These are phyloP conservation scores for Noctua pronuba DNA, from an alignment of 2,888 invertebrate species.

Conservation along the genomic window DNA sequence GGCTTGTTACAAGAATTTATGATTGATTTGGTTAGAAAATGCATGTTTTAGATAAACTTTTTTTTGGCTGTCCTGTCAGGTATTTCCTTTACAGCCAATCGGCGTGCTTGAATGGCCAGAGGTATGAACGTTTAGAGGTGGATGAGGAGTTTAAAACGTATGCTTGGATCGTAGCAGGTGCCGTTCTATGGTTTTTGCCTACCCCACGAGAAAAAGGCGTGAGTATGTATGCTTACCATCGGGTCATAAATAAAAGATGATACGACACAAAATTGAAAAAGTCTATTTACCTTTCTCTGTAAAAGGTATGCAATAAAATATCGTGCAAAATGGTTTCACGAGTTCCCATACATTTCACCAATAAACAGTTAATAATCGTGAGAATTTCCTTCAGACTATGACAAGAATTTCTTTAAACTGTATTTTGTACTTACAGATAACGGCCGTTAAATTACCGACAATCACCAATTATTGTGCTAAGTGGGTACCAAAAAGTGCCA, in stretches of 20 bases:
- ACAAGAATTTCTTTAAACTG: constrained; percentile 35
- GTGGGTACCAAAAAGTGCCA: constrained; percentile 58
- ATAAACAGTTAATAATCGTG: constrained; percentile 45
- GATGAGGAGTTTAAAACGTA: not conserved
- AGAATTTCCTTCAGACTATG: constrained; percentile 20
- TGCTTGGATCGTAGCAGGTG: not conserved
- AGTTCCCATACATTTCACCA: constrained; percentile 26
- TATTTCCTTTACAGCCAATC: not conserved
- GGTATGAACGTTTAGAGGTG: not conserved
- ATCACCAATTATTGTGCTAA: constrained; percentile 57
- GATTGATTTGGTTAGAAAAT: constrained; percentile 10
- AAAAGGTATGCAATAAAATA: constrained; percentile 10
- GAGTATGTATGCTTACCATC: not conserved
- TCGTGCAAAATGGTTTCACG: not conserved
- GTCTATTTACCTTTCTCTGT: not conserved
- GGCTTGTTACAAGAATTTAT: constrained; percentile 29
- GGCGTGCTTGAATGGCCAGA: not conserved
- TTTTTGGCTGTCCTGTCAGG: not conserved
- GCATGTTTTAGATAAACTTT: not conserved
- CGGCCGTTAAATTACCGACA: constrained; percentile 49
- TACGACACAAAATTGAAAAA: not conserved
- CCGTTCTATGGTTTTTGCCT: not conserved
- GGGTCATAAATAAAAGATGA: not conserved
- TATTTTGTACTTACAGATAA: constrained; percentile 43
- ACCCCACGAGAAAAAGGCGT: not conserved